Base-by-base conservation (phyloP, 2,888 invertebrate genomes). In the Dasysyrphus albostriatus region DNA sequence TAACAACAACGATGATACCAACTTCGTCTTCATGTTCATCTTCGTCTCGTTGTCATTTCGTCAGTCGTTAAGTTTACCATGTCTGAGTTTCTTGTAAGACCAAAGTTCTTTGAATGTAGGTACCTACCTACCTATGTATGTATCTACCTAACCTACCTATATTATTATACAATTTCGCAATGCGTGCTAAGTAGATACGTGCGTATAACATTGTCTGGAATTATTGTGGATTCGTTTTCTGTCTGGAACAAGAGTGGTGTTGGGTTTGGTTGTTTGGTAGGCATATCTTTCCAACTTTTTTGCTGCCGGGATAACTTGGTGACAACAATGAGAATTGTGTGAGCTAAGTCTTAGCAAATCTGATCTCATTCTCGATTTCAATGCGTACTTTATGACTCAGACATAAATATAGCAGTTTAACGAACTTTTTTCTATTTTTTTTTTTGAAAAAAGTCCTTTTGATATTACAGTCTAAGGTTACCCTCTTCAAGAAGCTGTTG, bases 171-270 rank as follows among this genome's bases (percentile, higher is more conserved):
- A 65, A 65, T 76, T 84, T 76, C 76, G 81, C 51, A 77, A 63
- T 82, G 82, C 76, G 76, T 77, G 67, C 63, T 78, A 85, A 77
- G 82, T 85, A 54, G 54, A 54, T 54, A 76, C 81, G 70, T 85
- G 77, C 81, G 85, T 85, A 58, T 44, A 69, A 42, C 32, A 37
- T 56, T 37, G 54, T 67, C 76, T 56, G 65, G 34, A 65, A 67
- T 69, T 78, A 78, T 72, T 49, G 79, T 59, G 63, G 63, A 70
- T 58, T 73, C 37, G 42, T 42, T 39, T 47, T 82, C 65, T 74
- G 85, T 74, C 81, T 80, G 84, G 80, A 39, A 29, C 34, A 49
- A 19, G 16, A 10, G 34, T 16, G 24, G 8, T 29, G 32, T 54
- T 29, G 39, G 39, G 24, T 24, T 32, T 56, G 16, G 12, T n/a